These are phyloP conservation scores for Drosophila rhopaloa DNA, from an alignment of 1,140 invertebrate species.

Conservation along the genomic window DNA sequence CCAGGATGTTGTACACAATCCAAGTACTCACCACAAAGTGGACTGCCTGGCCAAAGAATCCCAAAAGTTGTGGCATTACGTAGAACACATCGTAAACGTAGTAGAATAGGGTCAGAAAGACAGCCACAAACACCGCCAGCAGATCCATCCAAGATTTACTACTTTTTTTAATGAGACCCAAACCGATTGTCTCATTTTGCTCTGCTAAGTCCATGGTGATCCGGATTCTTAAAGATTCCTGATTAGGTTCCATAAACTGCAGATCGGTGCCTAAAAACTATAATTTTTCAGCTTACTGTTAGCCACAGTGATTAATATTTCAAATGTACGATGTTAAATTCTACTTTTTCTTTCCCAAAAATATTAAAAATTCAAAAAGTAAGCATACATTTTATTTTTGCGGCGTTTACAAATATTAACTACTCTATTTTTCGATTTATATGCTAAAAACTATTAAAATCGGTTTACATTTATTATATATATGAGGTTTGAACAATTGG, in stretches of 20 bases:
- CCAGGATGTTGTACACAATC: slow-evolving; percentile 43
- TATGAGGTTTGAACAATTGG: no score
- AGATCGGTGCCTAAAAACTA: background rate
- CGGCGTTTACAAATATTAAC: no score
- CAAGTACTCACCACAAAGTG: slow-evolving; percentile 12
- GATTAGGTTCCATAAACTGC: background rate
- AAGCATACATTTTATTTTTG: no score
- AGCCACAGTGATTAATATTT: background rate
- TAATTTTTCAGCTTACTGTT: background rate
- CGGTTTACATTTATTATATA: no score
- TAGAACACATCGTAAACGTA: slow-evolving; percentile 32
- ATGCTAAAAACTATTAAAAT: no score
- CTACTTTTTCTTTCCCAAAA: no score
- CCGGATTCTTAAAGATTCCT: background rate
- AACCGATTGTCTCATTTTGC: no score
- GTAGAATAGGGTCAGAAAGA: slow-evolving; percentile 8
- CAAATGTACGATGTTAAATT: background rate
- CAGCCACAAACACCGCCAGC: background rate
- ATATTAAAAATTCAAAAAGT: no score
- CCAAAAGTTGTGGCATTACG: slow-evolving; percentile 37
- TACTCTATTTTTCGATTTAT: no score
- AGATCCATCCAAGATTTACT: slow-evolving; percentile 8
- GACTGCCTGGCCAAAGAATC: slow-evolving; percentile 14
- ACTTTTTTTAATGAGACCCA: background rate
- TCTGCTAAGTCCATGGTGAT: background rate